Evolutionary conservation across 2,888 invertebrate genomes (phyloP).

Genomic region (Lumbricus terrestris): DNA sequence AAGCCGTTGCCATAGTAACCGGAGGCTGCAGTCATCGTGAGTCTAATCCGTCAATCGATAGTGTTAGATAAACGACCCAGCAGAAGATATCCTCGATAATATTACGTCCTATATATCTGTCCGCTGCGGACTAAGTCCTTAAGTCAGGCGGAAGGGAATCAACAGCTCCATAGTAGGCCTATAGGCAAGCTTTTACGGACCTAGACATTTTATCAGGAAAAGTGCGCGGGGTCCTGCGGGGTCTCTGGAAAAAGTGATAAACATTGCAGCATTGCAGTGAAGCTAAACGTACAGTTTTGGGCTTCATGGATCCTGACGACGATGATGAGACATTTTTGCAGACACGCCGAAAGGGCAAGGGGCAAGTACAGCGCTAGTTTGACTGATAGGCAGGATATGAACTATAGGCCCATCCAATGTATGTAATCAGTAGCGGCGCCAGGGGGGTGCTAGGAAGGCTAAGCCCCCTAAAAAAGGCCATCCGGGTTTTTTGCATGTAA

Average conservation of each 20-base stretch:
- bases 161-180: not conserved
- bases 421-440: no score
- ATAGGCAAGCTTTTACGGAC: not conserved
- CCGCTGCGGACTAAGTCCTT: not conserved
- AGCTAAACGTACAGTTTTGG: no score
- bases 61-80: not conserved
- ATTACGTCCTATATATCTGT: no score
- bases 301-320: no score
- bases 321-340: not conserved
- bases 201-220: no score
- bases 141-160: not conserved
- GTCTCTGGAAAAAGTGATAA: no score
- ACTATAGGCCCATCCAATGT: not conserved
- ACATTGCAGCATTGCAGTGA: no score
- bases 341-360: not conserved
- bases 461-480: no score
- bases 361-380: not conserved
- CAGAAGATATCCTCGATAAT: not conserved
- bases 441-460: no score
- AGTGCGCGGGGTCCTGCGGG: no score
- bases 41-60: not conserved
- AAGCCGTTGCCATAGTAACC: not conserved
- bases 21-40: no score
- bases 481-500: no score
- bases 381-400: not conserved